Evolutionary conservation across 2,797 vertebrate species (phyloP).

Genomic region (Liparis tanakae): DNA sequence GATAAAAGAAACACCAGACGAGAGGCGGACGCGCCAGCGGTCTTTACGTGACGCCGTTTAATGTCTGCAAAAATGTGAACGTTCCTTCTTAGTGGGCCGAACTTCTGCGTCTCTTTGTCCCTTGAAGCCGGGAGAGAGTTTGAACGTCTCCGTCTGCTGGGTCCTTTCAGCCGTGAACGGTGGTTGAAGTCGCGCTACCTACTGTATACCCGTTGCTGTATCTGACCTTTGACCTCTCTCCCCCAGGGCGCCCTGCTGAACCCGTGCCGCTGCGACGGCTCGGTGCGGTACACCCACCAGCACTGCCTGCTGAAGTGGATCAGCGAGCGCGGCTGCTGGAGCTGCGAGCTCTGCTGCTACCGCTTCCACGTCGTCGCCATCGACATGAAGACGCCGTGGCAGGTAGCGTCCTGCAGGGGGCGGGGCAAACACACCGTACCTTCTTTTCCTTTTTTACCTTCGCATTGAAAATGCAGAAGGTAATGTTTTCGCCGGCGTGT

Average conservation of each 20-base stretch:
- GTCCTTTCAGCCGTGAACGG: too few species aligned
- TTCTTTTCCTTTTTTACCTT: background rate
- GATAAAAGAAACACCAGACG: background rate
- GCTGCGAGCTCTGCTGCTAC: constrained; percentile 96
- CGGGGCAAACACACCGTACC: background rate
- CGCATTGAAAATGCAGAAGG: too few species aligned
- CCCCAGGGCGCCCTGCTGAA: constrained; percentile 91
- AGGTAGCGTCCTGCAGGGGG: constrained; percentile 78
- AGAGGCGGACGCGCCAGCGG: background rate
- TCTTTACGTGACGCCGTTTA: background rate
- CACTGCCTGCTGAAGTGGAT: constrained; percentile 97
- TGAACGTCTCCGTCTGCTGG: too few species aligned
- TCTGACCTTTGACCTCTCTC: constrained; percentile 13
- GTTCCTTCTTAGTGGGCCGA: background rate
- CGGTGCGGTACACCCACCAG: constrained; percentile 94
- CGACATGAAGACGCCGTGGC: constrained; percentile 94
- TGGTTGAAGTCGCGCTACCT: too few species aligned
- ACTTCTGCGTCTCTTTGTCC: background rate
- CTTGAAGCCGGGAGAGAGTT: background rate
- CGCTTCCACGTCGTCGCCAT: constrained; percentile 94
- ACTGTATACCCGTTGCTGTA: too few species aligned
- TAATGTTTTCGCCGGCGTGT: too few species aligned
- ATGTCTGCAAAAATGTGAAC: background rate
- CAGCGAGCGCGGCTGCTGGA: constrained; percentile 95
- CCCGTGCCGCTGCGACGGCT: constrained; percentile 93